phyloP scores from a whole-genome alignment of 2,888 invertebrate genomes.

The Dryobota labecula region DNA sequence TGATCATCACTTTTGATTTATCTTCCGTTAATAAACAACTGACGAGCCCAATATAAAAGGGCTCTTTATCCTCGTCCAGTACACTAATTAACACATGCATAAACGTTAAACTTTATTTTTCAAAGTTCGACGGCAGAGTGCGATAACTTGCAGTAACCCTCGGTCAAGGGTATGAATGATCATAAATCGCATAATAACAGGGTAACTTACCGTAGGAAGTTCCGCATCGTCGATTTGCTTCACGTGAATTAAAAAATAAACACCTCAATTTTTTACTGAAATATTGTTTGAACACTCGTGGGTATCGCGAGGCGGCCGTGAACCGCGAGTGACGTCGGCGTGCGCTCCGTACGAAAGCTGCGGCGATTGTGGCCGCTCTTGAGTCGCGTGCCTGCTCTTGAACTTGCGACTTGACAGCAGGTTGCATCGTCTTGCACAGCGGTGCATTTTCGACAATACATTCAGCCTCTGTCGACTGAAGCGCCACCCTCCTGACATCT shows the following conservation, averaged over 20 bases:
- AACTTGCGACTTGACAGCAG: slow-evolving; percentile 83
- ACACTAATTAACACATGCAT: slow-evolving; percentile 71
- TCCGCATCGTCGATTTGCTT: slow-evolving; percentile 81
- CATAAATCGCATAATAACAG: slow-evolving; percentile 66
- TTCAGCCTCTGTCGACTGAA: slow-evolving; percentile 57
- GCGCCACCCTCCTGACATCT: slow-evolving; percentile 56
- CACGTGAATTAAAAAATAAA: slow-evolving; percentile 64
- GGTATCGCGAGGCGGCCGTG: slow-evolving; percentile 70
- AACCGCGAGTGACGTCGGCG: slow-evolving; percentile 73
- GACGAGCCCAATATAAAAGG: slow-evolving; percentile 47
- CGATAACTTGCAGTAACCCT: slow-evolving; percentile 75
- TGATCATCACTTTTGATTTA: slow-evolving; percentile 49
- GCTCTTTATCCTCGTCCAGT: slow-evolving; percentile 58
- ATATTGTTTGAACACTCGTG: slow-evolving; percentile 72
- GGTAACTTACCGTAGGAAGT: slow-evolving; percentile 82
- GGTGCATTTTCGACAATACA: slow-evolving; percentile 80
- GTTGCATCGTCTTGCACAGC: slow-evolving; percentile 82
- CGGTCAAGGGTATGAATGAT: slow-evolving; percentile 73
- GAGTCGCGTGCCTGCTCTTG: slow-evolving; percentile 81
- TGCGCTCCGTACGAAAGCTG: slow-evolving; percentile 80
- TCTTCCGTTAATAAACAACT: slow-evolving; percentile 29
- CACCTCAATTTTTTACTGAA: slow-evolving; percentile 69
- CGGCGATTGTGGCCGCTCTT: slow-evolving; percentile 78
- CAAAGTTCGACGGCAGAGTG: slow-evolving; percentile 68
- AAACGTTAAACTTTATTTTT: slow-evolving; percentile 67